These are phyloP conservation scores for Spodoptera litura DNA, from an alignment of 1,140 invertebrate species.

Conservation along the genomic window DNA sequence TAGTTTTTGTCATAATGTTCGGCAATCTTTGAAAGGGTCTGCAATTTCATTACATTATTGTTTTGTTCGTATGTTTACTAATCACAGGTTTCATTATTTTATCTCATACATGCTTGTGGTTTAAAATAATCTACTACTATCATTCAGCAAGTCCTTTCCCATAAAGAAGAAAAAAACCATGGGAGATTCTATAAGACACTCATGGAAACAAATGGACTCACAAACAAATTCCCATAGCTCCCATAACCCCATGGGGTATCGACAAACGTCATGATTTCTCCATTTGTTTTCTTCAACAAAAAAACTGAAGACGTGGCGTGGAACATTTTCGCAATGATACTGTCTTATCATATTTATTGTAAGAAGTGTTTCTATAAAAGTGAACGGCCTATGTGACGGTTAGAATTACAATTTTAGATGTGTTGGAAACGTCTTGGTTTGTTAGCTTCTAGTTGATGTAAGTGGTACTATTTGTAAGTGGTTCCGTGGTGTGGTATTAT, in stretches of 20 bases:
- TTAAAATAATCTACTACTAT: too few relatives aligned
- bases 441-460: not conserved
- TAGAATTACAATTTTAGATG: not conserved
- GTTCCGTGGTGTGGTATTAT: too few relatives aligned
- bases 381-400: constrained; percentile 11
- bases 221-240: too few relatives aligned
- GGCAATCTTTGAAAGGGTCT: too few relatives aligned
- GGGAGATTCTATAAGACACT: too few relatives aligned
- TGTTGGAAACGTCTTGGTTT: not conserved
- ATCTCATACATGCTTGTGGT: not conserved
- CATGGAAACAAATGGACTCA: too few relatives aligned
- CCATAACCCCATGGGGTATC: not conserved
- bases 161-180: too few relatives aligned
- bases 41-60: too few relatives aligned
- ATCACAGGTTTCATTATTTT: too few relatives aligned
- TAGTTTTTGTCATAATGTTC: not conserved
- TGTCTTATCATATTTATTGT: constrained; percentile 22
- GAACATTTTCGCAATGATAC: not conserved
- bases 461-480: not conserved
- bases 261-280: not conserved
- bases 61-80: too few relatives aligned
- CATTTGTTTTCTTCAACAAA: constrained; percentile 1
- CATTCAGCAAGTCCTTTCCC: too few relatives aligned
- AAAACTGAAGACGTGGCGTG: not conserved
- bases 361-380: constrained; percentile 3